Percentiles rank a stretch among this genome's conserved stretches.
phyloP scores from a whole-genome alignment of 2,797 vertebrate genomes.

The Rhynchonycteris naso region DNA sequence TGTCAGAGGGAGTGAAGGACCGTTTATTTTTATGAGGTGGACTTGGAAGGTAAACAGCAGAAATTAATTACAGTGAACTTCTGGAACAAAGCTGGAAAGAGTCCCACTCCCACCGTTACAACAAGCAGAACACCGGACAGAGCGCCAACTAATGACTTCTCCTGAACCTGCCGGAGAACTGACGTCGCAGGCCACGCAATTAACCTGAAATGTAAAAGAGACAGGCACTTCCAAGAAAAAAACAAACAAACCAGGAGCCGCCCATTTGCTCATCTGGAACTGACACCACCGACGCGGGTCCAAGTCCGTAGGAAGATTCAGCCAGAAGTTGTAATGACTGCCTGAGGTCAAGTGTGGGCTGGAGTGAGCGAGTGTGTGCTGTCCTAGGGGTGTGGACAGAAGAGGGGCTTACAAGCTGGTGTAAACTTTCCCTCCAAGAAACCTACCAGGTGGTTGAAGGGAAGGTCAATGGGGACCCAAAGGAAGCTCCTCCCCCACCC shows the following conservation, averaged over 20 bases:
- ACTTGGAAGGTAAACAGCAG: neutral
- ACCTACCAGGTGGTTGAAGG: accelerated
- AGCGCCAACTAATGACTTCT: neutral
- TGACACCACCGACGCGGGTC: neutral
- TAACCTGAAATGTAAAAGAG: neutral
- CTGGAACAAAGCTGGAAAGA: neutral
- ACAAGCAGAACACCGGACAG: neutral
- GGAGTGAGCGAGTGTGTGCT: accelerated
- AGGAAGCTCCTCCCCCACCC: neutral
- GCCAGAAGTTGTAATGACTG: neutral
- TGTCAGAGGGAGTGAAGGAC: neutral
- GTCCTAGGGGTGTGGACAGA: accelerated
- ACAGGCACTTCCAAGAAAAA: neutral
- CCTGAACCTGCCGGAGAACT: neutral
- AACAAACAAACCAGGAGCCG: accelerated
- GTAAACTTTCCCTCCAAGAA: neutral
- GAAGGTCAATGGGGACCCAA: accelerated
- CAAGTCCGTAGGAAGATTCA: neutral
- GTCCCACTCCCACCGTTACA: too few species aligned
- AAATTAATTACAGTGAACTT: neutral
- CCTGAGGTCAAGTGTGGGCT: neutral
- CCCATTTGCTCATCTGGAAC: neutral
- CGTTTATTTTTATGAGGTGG: neutral
- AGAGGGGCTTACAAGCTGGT: too few species aligned
- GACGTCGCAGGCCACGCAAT: neutral